phyloP scores from a whole-genome alignment of 2,888 invertebrate species.

The Drosophila kuntzei region DNA sequence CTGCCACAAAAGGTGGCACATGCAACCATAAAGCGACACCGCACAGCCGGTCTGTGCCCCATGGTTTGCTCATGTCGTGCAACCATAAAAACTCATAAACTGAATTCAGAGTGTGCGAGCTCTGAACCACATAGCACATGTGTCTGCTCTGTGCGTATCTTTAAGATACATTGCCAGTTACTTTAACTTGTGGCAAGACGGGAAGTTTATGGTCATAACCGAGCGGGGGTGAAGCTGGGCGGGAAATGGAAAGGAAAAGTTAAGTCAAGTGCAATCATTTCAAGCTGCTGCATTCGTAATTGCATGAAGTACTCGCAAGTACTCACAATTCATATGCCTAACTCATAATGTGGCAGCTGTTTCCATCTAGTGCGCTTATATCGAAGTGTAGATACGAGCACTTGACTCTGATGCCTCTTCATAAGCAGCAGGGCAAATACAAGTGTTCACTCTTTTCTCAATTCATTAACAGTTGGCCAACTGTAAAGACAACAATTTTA shows the following conservation, averaged over 20 bases:
- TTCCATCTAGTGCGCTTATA: conserved; percentile 17
- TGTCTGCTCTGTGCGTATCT: conserved; percentile 25
- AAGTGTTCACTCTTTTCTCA: conserved; percentile 3
- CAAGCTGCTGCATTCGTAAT: conserved; percentile 71
- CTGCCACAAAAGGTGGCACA: conserved; percentile 46
- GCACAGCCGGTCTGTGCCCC: conserved; percentile 39
- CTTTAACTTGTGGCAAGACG: conserved; percentile 47
- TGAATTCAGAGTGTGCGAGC: conserved; percentile 35
- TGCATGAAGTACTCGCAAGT: conserved; percentile 50
- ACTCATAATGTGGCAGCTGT: conserved; percentile 57
- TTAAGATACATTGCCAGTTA: conserved; percentile 57
- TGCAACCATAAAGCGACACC: conserved; percentile 62
- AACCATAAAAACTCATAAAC: conserved; percentile 67
- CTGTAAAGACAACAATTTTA: not conserved
- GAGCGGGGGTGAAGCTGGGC: not conserved
- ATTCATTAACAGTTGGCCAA: conserved; percentile 6
- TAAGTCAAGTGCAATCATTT: conserved; percentile 69
- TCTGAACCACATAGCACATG: conserved; percentile 10
- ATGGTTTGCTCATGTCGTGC: conserved; percentile 32
- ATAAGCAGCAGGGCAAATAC: not conserved
- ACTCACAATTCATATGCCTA: conserved; percentile 45
- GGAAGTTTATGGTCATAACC: conserved; percentile 54
- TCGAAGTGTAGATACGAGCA: conserved; percentile 11
- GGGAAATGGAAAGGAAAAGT: conserved; percentile 36
- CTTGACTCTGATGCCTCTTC: conserved; percentile 20